phyloP scores from a whole-genome alignment of 1,140 invertebrate genomes.

The Eupeodes corollae region DNA sequence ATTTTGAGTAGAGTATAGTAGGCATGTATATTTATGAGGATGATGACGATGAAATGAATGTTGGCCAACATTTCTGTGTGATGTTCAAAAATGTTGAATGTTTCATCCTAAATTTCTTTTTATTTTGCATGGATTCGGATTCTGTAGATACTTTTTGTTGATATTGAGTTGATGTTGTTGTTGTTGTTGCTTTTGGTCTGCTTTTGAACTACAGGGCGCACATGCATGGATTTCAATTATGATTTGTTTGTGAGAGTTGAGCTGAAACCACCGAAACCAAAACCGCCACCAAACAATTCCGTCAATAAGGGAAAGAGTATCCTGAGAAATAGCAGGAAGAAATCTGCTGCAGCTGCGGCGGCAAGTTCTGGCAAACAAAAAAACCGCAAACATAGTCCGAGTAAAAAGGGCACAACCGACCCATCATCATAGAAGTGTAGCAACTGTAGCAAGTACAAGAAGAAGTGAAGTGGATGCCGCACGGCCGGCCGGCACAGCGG shows the following conservation, averaged over 20 bases:
- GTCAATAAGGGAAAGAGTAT: slow-evolving; percentile 23
- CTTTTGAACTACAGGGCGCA: slow-evolving; percentile 32
- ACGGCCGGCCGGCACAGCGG: no score
- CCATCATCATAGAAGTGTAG: no score
- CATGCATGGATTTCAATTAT: slow-evolving; percentile 40
- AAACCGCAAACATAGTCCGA: no score
- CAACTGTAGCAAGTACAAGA: no score
- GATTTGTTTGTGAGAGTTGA: slow-evolving; percentile 39
- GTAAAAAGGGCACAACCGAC: no score
- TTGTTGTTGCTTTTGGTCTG: background rate
- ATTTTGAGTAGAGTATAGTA: background rate
- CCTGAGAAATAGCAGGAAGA: slow-evolving; percentile 23
- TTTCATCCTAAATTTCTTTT: background rate
- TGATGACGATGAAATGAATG: background rate
- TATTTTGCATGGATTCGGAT: slow-evolving; percentile 2
- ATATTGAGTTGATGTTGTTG: background rate
- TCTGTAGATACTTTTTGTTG: background rate
- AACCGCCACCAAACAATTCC: slow-evolving; percentile 16
- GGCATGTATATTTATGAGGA: background rate
- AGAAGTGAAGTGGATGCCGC: no score
- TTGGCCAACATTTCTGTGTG: background rate
- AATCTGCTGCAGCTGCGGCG: slow-evolving; percentile 63
- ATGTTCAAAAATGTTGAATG: background rate
- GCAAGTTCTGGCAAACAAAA: no score
- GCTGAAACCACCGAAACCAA: slow-evolving; percentile 25